Evolutionary conservation across 2,888 invertebrate species (phyloP).

Genomic region (Meta bourneti): DNA sequence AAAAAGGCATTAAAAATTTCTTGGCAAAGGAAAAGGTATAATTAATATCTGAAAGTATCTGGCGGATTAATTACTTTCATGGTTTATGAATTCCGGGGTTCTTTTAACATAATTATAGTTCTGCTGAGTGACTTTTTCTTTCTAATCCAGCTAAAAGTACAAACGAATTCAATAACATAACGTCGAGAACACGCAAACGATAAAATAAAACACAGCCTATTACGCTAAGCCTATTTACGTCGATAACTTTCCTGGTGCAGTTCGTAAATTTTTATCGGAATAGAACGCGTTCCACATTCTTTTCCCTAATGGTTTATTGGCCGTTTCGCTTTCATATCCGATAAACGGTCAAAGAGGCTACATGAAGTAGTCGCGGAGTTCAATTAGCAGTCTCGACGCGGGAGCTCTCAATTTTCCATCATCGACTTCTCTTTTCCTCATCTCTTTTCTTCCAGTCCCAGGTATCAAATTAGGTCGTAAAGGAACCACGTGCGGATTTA

Average conservation of each 20-base stretch:
- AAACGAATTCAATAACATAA: too few species aligned
- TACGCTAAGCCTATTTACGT: too few species aligned
- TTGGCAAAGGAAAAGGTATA: too few species aligned
- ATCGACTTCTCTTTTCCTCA: neutral
- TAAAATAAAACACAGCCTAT: too few species aligned
- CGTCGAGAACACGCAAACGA: too few species aligned
- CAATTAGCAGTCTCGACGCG: neutral
- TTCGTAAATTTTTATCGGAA: neutral
- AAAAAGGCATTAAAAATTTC: too few species aligned
- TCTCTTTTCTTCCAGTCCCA: neutral
- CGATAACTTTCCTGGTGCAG: neutral
- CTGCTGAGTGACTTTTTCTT: too few species aligned
- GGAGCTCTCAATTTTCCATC: neutral
- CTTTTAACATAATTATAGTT: too few species aligned
- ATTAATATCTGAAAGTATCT: too few species aligned
- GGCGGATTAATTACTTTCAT: too few species aligned
- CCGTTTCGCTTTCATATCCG: neutral
- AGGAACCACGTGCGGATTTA: constrained; percentile 63
- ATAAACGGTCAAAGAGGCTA: neutral
- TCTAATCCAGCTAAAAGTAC: too few species aligned
- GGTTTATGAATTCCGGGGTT: too few species aligned
- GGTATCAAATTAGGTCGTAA: constrained; percentile 48
- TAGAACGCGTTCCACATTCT: neutral
- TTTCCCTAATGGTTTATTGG: neutral
- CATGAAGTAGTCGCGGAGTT: neutral